Percentiles rank a stretch among this genome's conserved stretches.
Conservation (phyloP, 2,113 vertebrate genomes). For the Heterochromis multidens region DNA sequence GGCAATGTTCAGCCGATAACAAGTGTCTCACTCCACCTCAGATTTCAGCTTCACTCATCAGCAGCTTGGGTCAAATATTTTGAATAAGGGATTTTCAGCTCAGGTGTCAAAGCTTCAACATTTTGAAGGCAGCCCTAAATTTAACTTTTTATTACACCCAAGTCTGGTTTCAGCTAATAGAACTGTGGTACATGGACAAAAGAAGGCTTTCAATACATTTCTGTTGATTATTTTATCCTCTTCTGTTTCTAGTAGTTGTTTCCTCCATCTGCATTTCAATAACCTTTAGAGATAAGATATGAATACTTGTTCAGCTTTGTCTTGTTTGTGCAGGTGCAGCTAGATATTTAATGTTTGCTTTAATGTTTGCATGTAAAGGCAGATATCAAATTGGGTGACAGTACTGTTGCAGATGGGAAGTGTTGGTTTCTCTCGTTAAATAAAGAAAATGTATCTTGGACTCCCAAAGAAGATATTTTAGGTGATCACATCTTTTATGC, state of each 20-base stretch:
- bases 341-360: neutral
- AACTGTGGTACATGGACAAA: neutral
- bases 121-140: neutral
- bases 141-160: neutral
- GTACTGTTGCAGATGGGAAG: neutral
- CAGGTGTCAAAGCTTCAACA: neutral
- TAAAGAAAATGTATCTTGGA: neutral
- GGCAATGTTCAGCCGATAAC: neutral
- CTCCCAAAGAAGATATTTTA: neutral
- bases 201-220: neutral
- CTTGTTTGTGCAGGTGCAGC: neutral
- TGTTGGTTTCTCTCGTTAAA: neutral
- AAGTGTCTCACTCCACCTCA: neutral
- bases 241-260: neutral
- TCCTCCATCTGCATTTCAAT: neutral
- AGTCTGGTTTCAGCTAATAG: neutral
- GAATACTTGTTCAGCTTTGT: neutral
- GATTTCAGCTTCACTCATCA: neutral
- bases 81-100: neutral
- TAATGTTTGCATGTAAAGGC: neutral
- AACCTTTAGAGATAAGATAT: neutral
- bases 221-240: neutral
- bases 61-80: neutral
- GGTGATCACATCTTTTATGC: neutral
- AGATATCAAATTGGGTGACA: neutral